phyloP scores from a whole-genome alignment of 1,140 invertebrate genomes.

The Drosophila tani region DNA sequence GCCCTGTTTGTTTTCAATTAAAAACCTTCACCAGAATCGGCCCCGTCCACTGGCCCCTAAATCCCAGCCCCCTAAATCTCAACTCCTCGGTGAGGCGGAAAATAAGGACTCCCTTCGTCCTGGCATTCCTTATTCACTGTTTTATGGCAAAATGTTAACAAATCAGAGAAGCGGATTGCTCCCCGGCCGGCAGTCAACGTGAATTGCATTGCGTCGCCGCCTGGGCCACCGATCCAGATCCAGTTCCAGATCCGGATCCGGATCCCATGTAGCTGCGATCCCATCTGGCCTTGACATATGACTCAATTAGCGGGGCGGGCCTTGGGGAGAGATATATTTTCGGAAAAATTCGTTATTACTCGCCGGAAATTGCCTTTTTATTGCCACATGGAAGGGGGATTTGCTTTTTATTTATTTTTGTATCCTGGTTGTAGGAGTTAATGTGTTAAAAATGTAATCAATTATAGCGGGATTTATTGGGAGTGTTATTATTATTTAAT shows the following conservation, averaged over 20 bases:
- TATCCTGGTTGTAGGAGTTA: too few relatives aligned
- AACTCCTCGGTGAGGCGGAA: slow-evolving; percentile 3
- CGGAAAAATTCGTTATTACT: slow-evolving; percentile 17
- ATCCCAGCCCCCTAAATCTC: not conserved
- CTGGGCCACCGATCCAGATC: too few relatives aligned
- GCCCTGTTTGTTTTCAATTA: slow-evolving; percentile 81
- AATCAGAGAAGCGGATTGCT: slow-evolving; percentile 50
- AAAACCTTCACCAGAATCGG: slow-evolving; percentile 50
- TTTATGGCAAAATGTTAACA: slow-evolving; percentile 41
- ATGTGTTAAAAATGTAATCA: not conserved
- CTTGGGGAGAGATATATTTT: slow-evolving; percentile 23
- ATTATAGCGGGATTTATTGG: not conserved
- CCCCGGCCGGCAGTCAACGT: slow-evolving; percentile 49
- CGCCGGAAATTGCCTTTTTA: slow-evolving; percentile 6
- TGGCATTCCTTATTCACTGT: slow-evolving; percentile 17
- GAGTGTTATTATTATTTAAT: not conserved
- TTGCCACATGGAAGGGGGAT: too few relatives aligned
- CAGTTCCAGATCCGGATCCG: not conserved
- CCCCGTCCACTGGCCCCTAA: not conserved
- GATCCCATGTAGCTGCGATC: not conserved
- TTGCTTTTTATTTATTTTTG: not conserved
- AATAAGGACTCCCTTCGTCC: not conserved
- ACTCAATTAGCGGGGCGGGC: slow-evolving; percentile 54
- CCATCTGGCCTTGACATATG: slow-evolving; percentile 55
- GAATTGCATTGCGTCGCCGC: slow-evolving; percentile 51